Conservation (phyloP, 2,888 invertebrate species). For the Dioctria linearis region DNA sequence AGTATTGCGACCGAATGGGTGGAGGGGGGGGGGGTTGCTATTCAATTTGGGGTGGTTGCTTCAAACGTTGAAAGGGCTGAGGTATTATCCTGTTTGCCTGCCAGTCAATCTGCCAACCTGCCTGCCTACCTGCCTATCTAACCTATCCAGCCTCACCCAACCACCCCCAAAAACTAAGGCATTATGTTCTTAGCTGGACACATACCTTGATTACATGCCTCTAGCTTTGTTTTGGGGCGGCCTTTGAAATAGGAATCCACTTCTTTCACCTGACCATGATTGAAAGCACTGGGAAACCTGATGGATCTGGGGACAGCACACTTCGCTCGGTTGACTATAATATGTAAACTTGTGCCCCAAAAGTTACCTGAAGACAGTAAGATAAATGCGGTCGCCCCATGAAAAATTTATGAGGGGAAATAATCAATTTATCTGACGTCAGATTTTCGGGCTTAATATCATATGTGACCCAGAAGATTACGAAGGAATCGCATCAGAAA, state of each 20-base stretch:
- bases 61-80: not conserved
- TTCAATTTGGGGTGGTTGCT: not conserved
- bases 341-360: conserved; percentile 2
- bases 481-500: not conserved
- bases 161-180: not conserved
- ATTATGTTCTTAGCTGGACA: conserved; percentile 47
- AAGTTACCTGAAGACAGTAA: conserved; percentile 39
- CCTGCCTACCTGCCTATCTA: not conserved
- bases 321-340: not conserved
- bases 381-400: conserved; percentile 34
- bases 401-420: conserved; percentile 47
- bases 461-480: conserved; percentile 18
- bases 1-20: not conserved
- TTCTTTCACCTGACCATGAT: conserved; percentile 47
- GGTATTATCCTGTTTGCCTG: not conserved
- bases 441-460: conserved; percentile 41
- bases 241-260: conserved; percentile 36
- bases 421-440: conserved; percentile 47
- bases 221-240: conserved; percentile 31
- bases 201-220: conserved; percentile 43
- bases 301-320: conserved; percentile 35
- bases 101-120: too few species aligned
- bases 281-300: conserved; percentile 35
- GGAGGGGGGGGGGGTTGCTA: not conserved
- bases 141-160: not conserved